Conservation (phyloP, 2,888 invertebrate genomes). For the Aquatica leii region DNA sequence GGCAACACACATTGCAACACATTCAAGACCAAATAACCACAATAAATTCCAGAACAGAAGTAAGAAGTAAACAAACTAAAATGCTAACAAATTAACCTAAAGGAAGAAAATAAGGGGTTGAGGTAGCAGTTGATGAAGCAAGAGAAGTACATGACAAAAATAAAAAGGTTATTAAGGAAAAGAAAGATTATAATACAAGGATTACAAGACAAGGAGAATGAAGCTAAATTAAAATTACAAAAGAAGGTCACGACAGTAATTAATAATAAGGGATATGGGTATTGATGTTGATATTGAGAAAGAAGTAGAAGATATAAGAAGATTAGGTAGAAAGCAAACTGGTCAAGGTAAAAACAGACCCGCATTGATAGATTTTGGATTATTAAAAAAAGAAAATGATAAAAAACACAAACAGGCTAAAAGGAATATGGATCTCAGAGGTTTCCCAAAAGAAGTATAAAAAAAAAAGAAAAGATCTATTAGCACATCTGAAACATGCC, state of each 20-base stretch:
- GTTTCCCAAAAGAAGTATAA: conserved; percentile 3
- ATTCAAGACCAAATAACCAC: no score
- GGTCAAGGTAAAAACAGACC: conserved; percentile 1
- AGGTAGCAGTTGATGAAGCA: neutral
- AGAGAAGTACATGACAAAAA: conserved; percentile 3
- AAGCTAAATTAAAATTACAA: conserved; percentile 10
- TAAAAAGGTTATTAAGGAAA: conserved; percentile 7
- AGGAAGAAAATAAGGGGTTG: conserved; percentile 7
- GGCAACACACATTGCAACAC: no score
- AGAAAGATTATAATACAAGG: conserved; percentile 3
- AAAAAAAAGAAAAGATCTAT: conserved; percentile 7
- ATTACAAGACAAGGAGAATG: conserved; percentile 1
- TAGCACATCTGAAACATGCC: conserved; percentile 5
- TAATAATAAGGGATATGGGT: conserved; percentile 5
- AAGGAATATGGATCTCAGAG: conserved; percentile 5
- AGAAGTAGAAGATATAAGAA: conserved; percentile 14
- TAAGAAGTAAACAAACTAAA: conserved; percentile 12
- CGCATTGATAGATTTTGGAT: conserved; percentile 5
- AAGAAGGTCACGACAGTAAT: conserved; percentile 9
- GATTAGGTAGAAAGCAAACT: conserved; percentile 9
- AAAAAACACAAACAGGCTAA: neutral
- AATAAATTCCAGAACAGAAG: conserved; percentile 1
- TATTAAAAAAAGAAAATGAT: conserved; percentile 11
- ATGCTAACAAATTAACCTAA: neutral
- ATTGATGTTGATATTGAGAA: conserved; percentile 10